These are phyloP conservation scores for Leptinotarsa haldemani DNA, from an alignment of 2,888 invertebrate genomes.

Conservation along the genomic window DNA sequence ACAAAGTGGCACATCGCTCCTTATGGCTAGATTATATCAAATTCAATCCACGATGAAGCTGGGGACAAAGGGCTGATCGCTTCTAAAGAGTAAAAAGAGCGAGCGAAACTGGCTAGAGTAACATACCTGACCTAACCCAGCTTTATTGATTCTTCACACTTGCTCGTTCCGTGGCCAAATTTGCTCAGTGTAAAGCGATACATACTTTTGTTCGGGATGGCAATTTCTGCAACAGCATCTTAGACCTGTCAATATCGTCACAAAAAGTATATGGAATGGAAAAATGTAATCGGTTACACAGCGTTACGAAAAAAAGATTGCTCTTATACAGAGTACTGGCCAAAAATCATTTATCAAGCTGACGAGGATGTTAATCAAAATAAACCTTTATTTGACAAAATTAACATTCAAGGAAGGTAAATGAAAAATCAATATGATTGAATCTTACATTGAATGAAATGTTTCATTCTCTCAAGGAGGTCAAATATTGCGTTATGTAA, in stretches of 20 bases:
- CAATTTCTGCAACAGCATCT: not conserved
- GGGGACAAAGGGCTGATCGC: not conserved
- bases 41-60: not conserved
- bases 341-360: too few species aligned
- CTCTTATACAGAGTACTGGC: too few species aligned
- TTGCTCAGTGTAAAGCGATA: constrained; percentile 14
- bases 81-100: constrained; percentile 14
- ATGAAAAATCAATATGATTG: too few species aligned
- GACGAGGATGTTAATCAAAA: too few species aligned
- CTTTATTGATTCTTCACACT: constrained; percentile 25
- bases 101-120: constrained; percentile 21
- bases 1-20: not conserved
- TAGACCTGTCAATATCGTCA: not conserved
- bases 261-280: not conserved
- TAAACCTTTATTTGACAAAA: too few species aligned
- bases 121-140: constrained; percentile 20
- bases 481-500: too few species aligned
- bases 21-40: not conserved
- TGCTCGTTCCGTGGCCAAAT: constrained; percentile 11
- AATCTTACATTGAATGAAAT: too few species aligned
- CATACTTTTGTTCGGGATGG: not conserved
- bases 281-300: not conserved
- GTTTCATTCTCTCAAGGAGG: too few species aligned
- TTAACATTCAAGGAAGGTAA: too few species aligned
- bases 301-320: not conserved